Conservation (phyloP, 2,888 invertebrate genomes). For the Apamea monoglypha region DNA sequence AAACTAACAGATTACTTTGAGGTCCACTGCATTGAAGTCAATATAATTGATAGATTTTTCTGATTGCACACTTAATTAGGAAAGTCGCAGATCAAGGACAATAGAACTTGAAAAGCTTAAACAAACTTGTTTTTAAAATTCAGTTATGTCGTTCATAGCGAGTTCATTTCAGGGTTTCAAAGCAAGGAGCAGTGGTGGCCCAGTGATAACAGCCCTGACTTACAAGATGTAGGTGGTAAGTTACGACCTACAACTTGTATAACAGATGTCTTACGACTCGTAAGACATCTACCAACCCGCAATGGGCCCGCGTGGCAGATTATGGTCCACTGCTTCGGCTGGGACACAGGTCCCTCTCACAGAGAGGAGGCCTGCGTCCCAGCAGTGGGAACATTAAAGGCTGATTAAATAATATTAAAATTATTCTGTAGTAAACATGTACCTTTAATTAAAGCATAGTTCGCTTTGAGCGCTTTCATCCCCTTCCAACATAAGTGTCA, state of each 20-base stretch:
- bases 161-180: background rate
- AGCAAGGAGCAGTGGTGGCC: background rate
- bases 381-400: background rate
- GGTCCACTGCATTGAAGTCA: background rate
- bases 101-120: background rate
- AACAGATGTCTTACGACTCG: too few species aligned
- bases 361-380: background rate
- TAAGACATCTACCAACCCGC: too few species aligned
- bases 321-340: background rate
- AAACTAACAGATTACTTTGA: too few species aligned
- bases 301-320: background rate
- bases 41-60: background rate
- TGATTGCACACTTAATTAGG: background rate
- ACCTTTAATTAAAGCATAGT: background rate
- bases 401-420: background rate
- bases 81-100: too few species aligned
- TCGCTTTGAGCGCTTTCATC: slow-evolving; percentile 57
- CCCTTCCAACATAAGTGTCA: slow-evolving; percentile 31
- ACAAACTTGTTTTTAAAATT: background rate
- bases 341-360: too few species aligned
- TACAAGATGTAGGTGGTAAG: too few species aligned
- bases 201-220: background rate
- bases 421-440: background rate
- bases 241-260: too few species aligned
- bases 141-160: too few species aligned